Evolutionary conservation across 2,797 vertebrate species (phyloP).

Genomic region (Ceyx erithaca): DNA sequence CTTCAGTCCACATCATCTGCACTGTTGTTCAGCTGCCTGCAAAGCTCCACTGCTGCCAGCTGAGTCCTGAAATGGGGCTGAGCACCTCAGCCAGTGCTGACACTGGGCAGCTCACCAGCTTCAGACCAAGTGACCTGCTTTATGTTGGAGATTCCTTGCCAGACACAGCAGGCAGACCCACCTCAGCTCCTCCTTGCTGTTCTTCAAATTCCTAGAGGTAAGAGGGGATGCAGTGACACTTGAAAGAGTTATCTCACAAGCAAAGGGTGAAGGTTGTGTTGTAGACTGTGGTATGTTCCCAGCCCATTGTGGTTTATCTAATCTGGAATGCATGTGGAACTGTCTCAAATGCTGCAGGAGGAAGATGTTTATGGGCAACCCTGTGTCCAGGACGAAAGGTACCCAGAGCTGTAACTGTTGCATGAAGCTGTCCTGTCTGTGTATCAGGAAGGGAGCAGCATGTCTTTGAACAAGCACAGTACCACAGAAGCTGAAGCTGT

Average conservation of each 20-base stretch:
- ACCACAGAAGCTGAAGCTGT: background rate
- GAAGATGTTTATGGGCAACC: background rate
- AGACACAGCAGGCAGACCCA: background rate
- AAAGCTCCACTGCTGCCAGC: background rate
- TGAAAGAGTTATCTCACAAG: background rate
- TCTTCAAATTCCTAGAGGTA: background rate
- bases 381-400: background rate
- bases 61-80: rapidly evolving
- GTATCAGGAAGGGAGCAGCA: background rate
- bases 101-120: background rate
- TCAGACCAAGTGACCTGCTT: background rate
- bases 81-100: rapidly evolving
- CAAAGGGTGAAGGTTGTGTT: rapidly evolving
- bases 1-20: rapidly evolving
- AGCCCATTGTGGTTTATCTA: background rate
- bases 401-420: rapidly evolving
- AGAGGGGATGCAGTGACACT: background rate
- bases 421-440: background rate
- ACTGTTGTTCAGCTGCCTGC: background rate
- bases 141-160: background rate
- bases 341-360: background rate
- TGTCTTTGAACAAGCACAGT: background rate
- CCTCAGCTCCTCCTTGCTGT: background rate
- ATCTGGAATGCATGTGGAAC: rapidly evolving
- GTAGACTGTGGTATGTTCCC: rapidly evolving